These are phyloP conservation scores for Myanophis thanlyinensis DNA, from an alignment of 2,113 vertebrate genomes.

Conservation along the genomic window DNA sequence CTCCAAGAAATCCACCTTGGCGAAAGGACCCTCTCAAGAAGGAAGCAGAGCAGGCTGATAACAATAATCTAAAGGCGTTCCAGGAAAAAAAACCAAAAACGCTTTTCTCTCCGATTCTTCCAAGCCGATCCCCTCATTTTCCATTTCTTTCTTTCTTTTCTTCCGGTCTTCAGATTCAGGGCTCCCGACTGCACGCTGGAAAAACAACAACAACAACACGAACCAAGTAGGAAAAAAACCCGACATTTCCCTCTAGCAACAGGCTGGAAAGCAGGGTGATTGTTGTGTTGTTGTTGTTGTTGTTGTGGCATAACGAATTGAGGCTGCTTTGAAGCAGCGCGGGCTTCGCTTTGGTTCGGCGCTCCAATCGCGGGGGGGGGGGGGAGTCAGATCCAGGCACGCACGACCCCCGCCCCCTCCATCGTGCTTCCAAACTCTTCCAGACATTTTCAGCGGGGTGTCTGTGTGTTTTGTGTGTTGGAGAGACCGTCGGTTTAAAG, in stretches of 20 bases:
- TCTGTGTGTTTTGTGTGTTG: no score
- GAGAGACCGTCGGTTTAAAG: conserved; percentile 34
- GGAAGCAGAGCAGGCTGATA: neutral
- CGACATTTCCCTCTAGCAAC: neutral
- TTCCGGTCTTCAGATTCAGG: neutral
- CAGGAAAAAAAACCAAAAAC: no score
- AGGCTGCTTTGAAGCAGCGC: neutral
- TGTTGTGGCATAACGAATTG: neutral
- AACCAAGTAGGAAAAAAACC: neutral
- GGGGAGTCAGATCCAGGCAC: conserved; percentile 73
- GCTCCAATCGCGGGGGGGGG: neutral
- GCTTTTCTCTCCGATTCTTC: neutral
- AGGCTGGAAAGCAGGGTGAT: neutral
- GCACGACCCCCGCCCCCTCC: conserved; percentile 68
- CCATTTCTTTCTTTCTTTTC: neutral
- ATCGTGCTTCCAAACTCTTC: conserved; percentile 81
- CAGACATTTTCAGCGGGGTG: conserved; percentile 76
- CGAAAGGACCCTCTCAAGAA: neutral
- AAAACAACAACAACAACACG: no score
- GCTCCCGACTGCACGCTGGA: neutral
- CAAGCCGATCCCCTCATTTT: neutral
- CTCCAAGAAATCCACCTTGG: neutral
- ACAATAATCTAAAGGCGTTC: neutral
- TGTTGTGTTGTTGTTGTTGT: no score
- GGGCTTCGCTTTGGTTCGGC: neutral